Conservation (phyloP, 2,113 vertebrate species). For the Caracal caracal region DNA sequence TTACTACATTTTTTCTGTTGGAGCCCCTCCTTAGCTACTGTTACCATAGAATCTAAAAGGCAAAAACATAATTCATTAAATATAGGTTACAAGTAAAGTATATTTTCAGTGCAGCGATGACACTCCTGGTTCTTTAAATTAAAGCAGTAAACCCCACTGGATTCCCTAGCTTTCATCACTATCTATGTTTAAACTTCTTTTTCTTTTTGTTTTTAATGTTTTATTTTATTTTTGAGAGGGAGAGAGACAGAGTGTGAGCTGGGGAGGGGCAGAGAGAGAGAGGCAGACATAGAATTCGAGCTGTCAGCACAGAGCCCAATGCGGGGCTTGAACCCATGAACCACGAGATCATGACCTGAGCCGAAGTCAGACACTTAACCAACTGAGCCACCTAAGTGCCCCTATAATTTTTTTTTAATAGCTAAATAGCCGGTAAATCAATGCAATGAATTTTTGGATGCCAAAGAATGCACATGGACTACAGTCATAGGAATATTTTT, state of each 20-base stretch:
- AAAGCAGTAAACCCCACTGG: not conserved
- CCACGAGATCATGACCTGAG: no score
- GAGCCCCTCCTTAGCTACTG: not conserved
- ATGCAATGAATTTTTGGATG: not conserved
- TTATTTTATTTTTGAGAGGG: no score
- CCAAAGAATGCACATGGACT: not conserved
- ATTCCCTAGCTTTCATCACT: not conserved
- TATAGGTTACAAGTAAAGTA: not conserved
- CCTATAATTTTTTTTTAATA: not conserved
- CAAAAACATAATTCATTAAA: not conserved
- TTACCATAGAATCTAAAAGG: not conserved
- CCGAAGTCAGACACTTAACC: no score
- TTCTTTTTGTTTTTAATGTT: no score
- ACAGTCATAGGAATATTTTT: not conserved
- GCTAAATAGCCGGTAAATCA: not conserved
- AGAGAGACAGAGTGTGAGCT: no score
- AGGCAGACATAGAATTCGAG: no score
- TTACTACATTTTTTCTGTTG: not conserved
- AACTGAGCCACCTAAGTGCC: no score
- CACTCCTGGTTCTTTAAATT: not conserved
- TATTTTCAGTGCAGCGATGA: not conserved
- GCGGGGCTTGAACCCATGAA: no score
- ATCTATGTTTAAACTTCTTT: not conserved
- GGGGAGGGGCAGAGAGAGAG: no score
- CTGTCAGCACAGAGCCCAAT: no score